Evolutionary conservation across 2,113 vertebrate genomes (phyloP).

Genomic region (Erythrocebus patas): DNA sequence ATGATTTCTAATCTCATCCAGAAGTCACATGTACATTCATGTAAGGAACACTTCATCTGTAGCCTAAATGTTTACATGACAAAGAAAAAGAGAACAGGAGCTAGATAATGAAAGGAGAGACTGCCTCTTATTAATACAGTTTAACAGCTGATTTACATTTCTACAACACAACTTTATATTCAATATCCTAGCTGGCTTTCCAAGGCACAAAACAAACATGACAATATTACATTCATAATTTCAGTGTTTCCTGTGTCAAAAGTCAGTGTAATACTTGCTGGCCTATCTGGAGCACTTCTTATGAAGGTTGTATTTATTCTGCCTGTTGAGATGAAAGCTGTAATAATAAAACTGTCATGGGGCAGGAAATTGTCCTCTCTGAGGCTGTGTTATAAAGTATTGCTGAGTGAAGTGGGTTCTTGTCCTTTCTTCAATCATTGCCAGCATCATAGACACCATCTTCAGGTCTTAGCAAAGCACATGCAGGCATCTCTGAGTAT

Average conservation of each 20-base stretch:
- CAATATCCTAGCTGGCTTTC: conserved; percentile 17
- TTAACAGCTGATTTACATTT: conserved; percentile 50
- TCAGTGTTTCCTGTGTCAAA: neutral
- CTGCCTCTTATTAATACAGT: neutral
- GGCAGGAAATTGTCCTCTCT: conserved; percentile 37
- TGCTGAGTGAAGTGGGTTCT: conserved; percentile 28
- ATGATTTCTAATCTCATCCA: neutral
- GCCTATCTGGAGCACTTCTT: conserved; percentile 42
- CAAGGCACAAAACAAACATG: conserved; percentile 27
- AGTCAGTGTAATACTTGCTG: conserved; percentile 8
- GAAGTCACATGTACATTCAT: neutral
- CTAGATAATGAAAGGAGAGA: neutral
- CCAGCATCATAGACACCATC: neutral
- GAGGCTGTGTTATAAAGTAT: conserved; percentile 16
- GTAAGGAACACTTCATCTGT: neutral
- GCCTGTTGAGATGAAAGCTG: conserved; percentile 53
- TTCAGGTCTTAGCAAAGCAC: conserved; percentile 12
- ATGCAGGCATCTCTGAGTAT: neutral
- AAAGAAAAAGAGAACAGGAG: neutral
- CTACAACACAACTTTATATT: neutral
- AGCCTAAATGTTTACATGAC: neutral
- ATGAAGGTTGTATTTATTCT: conserved; percentile 58
- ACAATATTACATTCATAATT: conserved; percentile 28
- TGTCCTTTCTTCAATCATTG: conserved; percentile 47
- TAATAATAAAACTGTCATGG: conserved; percentile 59